These are phyloP conservation scores for Cecropterus lyciades DNA, from an alignment of 1,140 invertebrate genomes.

Conservation along the genomic window DNA sequence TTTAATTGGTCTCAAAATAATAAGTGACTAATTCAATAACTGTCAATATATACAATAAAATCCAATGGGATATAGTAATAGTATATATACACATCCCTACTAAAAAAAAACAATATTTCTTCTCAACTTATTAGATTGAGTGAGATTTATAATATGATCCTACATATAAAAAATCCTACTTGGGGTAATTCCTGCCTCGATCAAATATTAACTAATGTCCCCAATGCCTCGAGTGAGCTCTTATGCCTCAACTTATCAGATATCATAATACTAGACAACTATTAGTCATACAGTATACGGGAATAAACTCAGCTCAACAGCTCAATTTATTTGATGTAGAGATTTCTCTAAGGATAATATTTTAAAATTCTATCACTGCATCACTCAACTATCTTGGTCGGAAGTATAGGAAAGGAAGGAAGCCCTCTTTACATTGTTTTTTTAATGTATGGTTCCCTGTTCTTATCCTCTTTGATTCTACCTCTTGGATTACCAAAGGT, in stretches of 20 bases:
- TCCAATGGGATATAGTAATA: too few relatives aligned
- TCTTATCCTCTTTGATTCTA: too few relatives aligned
- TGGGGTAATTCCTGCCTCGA: background rate
- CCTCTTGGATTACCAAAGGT: background rate
- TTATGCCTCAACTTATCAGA: background rate
- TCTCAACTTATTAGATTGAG: background rate
- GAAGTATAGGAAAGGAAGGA: too few relatives aligned
- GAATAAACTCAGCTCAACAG: background rate
- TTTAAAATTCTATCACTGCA: background rate
- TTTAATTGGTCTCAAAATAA: too few relatives aligned
- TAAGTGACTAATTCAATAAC: too few relatives aligned
- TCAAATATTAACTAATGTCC: background rate
- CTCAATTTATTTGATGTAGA: background rate
- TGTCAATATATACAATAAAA: too few relatives aligned
- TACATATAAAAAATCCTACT: background rate
- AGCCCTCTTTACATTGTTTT: constrained; percentile 1
- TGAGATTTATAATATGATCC: background rate
- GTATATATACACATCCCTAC: too few relatives aligned
- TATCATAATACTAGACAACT: background rate
- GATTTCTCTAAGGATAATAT: too few relatives aligned
- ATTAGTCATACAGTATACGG: background rate
- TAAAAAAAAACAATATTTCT: background rate
- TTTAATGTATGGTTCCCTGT: background rate
- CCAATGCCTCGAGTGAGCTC: background rate
- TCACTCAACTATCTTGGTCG: constrained; percentile 2